Evolutionary conservation across 2,113 vertebrate genomes (phyloP), one percentile per base, ranked within the genome.

Genomic region (Orthochromis malagaraziensis): DNA sequence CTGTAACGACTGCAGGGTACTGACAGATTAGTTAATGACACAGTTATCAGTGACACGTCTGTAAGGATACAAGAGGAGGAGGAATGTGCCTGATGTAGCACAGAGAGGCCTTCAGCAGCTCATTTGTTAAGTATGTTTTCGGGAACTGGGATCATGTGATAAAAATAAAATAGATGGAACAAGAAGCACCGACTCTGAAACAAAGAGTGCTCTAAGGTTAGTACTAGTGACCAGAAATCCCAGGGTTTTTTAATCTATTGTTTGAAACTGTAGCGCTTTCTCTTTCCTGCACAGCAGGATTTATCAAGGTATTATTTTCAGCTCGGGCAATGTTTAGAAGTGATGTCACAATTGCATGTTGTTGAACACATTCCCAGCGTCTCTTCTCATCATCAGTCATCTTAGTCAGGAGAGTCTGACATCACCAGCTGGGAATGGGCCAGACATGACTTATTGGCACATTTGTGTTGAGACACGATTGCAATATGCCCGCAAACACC

Each of bases 331-430:
- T 77, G 26, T 77, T 77, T 49, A 77, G 70, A 17, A 47, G 6
- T 73, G 5, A 73, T 31, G 45, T 31, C 9, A 73, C 14, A 73
- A 47, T 21, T 29, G 10, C 75, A 73, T 86, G 75, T 26, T 14
- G 29, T 24, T n/a, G 33, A n/a, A 47, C 55, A 58, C 90, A 85
- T 89, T 91, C 86, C 84, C 26, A 12, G 5, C 5, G 7, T 24
- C 82, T 83, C 45, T 35, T 79, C 84, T 92, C 82, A 88, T 87
- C 49, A 9, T 60, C 70, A 11, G 53, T 77, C 45, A 33, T 55
- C 63, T 84, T 84, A 33, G 80, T 88, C 89, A 88, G 85, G 73
- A 86, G 58, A 40, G 83, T 38, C 33, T 92, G 91, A 94, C 90
- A 70, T 90, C 87, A 92, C 17, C 6, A 60, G 26, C 89, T 92